phyloP scores from a whole-genome alignment of 2,113 vertebrate species.

The Elachura formosa region DNA sequence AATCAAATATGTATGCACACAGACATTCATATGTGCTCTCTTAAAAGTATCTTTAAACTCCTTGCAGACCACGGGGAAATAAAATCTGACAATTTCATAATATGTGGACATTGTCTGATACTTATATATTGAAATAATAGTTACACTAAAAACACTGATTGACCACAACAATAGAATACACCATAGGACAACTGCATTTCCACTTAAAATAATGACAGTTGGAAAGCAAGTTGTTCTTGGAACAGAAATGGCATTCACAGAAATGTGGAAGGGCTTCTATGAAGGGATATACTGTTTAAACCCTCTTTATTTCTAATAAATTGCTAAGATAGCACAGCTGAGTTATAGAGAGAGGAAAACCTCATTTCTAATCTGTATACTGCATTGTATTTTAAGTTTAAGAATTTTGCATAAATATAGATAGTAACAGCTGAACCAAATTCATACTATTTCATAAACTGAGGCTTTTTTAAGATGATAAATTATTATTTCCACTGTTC shows the following conservation, averaged over 20 bases:
- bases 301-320: not conserved
- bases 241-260: not conserved
- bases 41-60: not conserved
- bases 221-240: not conserved
- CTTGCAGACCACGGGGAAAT: not conserved
- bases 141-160: not conserved
- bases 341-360: not conserved
- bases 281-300: not conserved
- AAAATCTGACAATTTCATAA: rapidly evolving
- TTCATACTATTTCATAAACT: not conserved
- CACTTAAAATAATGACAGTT: not conserved
- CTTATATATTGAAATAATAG: not conserved
- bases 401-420: constrained; percentile 22
- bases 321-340: not conserved
- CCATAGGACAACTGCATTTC: not conserved
- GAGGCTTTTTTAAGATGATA: not conserved
- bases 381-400: not conserved
- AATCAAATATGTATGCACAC: not conserved
- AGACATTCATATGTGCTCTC: not conserved
- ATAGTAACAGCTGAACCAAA: not conserved
- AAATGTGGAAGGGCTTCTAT: not conserved
- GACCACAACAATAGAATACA: not conserved
- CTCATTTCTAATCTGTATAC: not conserved
- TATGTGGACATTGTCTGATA: not conserved
- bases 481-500: constrained; percentile 19